Conservation (phyloP, 2,113 vertebrate species). For the Epinephelus moara region DNA sequence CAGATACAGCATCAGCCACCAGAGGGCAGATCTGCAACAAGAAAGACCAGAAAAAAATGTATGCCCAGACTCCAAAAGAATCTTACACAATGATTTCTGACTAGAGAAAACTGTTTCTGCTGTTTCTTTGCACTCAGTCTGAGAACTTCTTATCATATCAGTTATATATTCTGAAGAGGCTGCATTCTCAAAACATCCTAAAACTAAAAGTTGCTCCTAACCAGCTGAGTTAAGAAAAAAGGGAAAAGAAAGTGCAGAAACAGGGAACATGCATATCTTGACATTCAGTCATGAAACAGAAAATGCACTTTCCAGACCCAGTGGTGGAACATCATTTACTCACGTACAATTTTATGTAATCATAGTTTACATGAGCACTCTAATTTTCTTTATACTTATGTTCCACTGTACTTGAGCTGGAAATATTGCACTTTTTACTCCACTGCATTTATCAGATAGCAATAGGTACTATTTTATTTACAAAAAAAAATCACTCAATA, state of each 20-base stretch:
- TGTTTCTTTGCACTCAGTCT: too few species aligned
- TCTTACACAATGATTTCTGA: background rate
- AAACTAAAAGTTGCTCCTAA: background rate
- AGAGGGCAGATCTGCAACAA: conserved; percentile 84
- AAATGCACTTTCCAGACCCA: too few species aligned
- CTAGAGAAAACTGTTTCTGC: background rate
- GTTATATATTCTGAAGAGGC: background rate
- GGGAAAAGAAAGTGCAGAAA: too few species aligned
- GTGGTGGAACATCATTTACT: too few species aligned
- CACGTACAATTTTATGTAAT: too few species aligned
- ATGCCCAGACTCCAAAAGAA: background rate
- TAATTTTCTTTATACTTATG: too few species aligned
- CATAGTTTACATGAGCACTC: too few species aligned
- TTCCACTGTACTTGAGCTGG: too few species aligned
- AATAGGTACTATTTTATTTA: background rate
- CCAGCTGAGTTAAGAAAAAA: too few species aligned
- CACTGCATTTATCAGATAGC: background rate
- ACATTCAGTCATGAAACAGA: too few species aligned
- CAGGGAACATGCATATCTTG: too few species aligned
- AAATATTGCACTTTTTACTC: too few species aligned
- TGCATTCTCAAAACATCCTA: background rate
- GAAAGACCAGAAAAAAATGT: background rate
- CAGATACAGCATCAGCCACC: conserved; percentile 68
- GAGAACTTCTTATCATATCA: background rate
- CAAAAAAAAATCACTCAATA: background rate